Evolutionary conservation across 2,113 vertebrate genomes (phyloP).

Genomic region (Onychorhynchus coronatus): DNA sequence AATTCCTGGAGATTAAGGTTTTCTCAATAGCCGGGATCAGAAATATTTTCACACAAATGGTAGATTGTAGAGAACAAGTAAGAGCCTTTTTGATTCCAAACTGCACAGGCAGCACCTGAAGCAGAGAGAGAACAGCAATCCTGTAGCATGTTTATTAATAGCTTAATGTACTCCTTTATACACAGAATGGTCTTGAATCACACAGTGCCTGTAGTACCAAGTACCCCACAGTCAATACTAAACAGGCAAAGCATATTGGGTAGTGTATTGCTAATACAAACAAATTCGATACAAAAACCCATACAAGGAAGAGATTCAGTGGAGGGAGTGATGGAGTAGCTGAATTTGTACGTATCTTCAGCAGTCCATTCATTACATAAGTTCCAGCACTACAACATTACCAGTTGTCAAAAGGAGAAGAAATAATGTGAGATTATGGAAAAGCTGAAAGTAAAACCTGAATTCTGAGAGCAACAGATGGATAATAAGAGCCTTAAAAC

Average conservation of each 20-base stretch:
- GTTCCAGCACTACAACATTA: neutral
- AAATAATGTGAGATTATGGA: neutral
- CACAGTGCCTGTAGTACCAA: neutral
- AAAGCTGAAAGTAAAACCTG: neutral
- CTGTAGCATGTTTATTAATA: neutral
- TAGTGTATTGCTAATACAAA: neutral
- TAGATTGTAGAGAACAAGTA: neutral
- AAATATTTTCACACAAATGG: neutral
- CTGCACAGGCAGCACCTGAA: neutral
- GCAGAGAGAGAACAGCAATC: neutral
- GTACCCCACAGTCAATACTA: neutral
- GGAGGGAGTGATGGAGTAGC: neutral
- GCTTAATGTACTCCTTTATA: neutral
- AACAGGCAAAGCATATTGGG: neutral
- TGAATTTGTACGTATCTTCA: neutral
- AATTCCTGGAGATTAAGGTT: neutral
- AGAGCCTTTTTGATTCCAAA: neutral
- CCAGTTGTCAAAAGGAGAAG: neutral
- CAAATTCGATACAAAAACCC: neutral
- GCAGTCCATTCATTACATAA: neutral
- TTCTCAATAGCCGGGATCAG: neutral
- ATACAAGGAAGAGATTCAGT: neutral
- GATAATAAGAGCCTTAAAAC: neutral
- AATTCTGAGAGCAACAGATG: constrained; percentile 5
- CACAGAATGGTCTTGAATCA: neutral